phyloP scores from a whole-genome alignment of 2,797 vertebrate species.

The Emydoidea blandingii region DNA sequence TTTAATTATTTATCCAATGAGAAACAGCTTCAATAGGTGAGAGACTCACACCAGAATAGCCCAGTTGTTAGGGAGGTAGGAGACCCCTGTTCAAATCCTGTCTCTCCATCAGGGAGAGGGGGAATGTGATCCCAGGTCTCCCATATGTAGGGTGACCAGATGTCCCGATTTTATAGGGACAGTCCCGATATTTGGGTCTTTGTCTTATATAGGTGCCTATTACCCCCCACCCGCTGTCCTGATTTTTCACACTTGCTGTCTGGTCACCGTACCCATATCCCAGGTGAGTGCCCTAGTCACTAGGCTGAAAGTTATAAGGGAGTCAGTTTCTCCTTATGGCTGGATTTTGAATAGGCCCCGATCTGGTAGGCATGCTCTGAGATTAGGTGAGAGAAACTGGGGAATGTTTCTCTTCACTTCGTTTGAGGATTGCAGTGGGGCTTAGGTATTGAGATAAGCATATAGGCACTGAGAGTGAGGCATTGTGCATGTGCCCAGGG shows the following conservation, averaged over 20 bases:
- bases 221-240: too few relatives aligned
- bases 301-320: not conserved
- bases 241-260: too few relatives aligned
- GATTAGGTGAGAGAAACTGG: not conserved
- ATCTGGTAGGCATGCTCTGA: not conserved
- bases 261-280: too few relatives aligned
- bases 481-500: not conserved
- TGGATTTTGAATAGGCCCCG: not conserved
- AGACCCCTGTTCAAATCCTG: not conserved
- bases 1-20: not conserved
- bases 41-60: not conserved
- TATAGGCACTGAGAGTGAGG: not conserved
- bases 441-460: not conserved
- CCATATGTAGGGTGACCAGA: too few relatives aligned
- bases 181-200: too few relatives aligned
- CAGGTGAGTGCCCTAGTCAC: not conserved
- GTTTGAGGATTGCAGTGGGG: not conserved
- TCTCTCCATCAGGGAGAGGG: not conserved
- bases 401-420: not conserved
- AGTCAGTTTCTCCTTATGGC: not conserved
- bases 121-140: not conserved
- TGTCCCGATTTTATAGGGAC: too few relatives aligned
- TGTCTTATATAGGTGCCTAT: too few relatives aligned
- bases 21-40: not conserved
- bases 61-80: not conserved